Conservation (phyloP, 2,113 vertebrate genomes). For the Heteronetta atricapilla region DNA sequence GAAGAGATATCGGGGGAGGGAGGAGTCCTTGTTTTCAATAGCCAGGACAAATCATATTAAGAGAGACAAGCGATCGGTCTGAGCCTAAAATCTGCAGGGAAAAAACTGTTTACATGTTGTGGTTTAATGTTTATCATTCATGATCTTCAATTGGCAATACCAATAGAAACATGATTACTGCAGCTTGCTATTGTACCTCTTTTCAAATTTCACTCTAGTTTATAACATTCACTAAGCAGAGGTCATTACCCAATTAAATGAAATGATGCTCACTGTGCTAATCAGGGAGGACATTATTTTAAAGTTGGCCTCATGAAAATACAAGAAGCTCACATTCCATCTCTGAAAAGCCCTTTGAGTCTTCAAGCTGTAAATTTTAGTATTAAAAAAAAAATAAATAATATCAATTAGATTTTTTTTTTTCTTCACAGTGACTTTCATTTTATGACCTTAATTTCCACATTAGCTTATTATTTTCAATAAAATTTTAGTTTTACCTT, state of each 20-base stretch:
- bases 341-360: slow-evolving; percentile 28
- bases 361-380: slow-evolving; percentile 29
- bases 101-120: slow-evolving; percentile 74
- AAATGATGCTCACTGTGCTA: slow-evolving; percentile 64
- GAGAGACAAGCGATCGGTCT: slow-evolving; percentile 79
- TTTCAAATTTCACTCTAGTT: slow-evolving; percentile 65
- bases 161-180: slow-evolving; percentile 73
- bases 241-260: slow-evolving; percentile 73
- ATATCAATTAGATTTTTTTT: slow-evolving; percentile 33
- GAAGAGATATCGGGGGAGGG: slow-evolving; percentile 85
- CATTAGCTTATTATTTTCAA: slow-evolving; percentile 22
- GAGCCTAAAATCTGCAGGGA: slow-evolving; percentile 78
- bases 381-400: slow-evolving; percentile 52
- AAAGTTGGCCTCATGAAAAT: slow-evolving; percentile 60
- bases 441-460: slow-evolving; percentile 40
- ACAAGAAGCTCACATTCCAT: slow-evolving; percentile 38
- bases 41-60: slow-evolving; percentile 92
- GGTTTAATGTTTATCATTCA: slow-evolving; percentile 76
- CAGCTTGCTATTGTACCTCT: slow-evolving; percentile 63
- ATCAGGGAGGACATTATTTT: slow-evolving; percentile 68
- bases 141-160: slow-evolving; percentile 72
- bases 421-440: slow-evolving; percentile 35
- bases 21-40: slow-evolving; percentile 89
- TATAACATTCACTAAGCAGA: slow-evolving; percentile 67
- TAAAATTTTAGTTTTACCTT: slow-evolving; percentile 34